phyloP scores from a whole-genome alignment of 1,140 invertebrate genomes.

The Apis cerana region DNA sequence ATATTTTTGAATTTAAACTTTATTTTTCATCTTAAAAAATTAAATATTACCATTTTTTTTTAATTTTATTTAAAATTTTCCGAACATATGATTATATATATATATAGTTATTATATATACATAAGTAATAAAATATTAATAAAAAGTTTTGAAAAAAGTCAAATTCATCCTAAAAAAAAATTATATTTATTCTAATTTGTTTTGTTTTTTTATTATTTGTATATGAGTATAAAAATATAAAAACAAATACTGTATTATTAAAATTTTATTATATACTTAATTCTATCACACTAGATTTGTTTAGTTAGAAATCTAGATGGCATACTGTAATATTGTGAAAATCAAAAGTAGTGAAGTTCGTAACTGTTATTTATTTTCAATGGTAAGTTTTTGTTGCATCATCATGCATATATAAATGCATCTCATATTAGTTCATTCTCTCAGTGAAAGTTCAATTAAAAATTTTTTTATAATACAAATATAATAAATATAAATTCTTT shows the following conservation, averaged over 20 bases:
- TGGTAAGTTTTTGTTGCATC: conserved; percentile 15
- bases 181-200: background rate
- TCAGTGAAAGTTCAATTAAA: background rate
- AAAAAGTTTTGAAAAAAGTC: background rate
- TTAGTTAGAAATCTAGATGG: background rate
- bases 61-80: background rate
- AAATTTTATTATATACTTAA: background rate
- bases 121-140: background rate
- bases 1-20: background rate
- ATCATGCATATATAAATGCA: background rate
- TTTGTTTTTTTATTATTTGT: background rate
- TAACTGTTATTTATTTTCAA: conserved; percentile 33
- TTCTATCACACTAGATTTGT: background rate
- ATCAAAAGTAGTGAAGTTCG: background rate
- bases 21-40: background rate
- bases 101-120: background rate
- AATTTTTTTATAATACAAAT: background rate
- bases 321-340: background rate
- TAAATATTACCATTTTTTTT: background rate
- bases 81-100: background rate
- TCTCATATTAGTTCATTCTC: background rate
- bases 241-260: background rate
- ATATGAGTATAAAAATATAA: background rate
- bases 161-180: background rate
- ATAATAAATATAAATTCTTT: too few species aligned